These are phyloP conservation scores for Eurois occulta DNA, from an alignment of 2,888 invertebrate genomes.

Conservation along the genomic window DNA sequence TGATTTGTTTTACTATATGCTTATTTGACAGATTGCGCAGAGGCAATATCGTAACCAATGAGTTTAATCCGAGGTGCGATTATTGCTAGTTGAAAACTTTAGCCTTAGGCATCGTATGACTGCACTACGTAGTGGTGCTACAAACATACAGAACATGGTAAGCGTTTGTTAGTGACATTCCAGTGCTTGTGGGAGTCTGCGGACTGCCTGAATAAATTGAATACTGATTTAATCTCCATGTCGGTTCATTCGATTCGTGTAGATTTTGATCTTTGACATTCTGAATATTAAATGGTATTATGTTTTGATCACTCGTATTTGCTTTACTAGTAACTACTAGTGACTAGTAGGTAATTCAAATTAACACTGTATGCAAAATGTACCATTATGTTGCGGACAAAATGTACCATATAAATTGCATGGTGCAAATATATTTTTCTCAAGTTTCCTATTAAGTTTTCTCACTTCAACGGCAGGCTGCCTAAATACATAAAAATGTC, in stretches of 20 bases:
- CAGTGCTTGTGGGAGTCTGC: slow-evolving; percentile 6
- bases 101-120: slow-evolving; percentile 44
- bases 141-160: neutral
- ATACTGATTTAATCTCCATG: slow-evolving; percentile 65
- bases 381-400: neutral
- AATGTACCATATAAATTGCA: neutral
- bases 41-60: slow-evolving; percentile 98
- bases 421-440: neutral
- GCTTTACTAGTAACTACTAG: neutral
- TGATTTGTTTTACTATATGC: neutral
- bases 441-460: slow-evolving; percentile 2
- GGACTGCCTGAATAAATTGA: slow-evolving; percentile 66
- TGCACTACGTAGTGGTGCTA: neutral
- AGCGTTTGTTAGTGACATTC: slow-evolving; percentile 45
- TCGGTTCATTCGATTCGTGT: slow-evolving; percentile 39
- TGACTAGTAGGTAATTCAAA: neutral
- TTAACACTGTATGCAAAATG: neutral
- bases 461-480: slow-evolving; percentile 16
- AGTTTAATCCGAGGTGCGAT: slow-evolving; percentile 96
- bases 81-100: slow-evolving; percentile 98
- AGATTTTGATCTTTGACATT: slow-evolving; percentile 59
- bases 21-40: slow-evolving; percentile 94
- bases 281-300: slow-evolving; percentile 48
- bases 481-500: slow-evolving; percentile 39
- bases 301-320: slow-evolving; percentile 3